Base-by-base conservation (phyloP, 2,113 vertebrate species). In the Lophotis ruficrista region DNA sequence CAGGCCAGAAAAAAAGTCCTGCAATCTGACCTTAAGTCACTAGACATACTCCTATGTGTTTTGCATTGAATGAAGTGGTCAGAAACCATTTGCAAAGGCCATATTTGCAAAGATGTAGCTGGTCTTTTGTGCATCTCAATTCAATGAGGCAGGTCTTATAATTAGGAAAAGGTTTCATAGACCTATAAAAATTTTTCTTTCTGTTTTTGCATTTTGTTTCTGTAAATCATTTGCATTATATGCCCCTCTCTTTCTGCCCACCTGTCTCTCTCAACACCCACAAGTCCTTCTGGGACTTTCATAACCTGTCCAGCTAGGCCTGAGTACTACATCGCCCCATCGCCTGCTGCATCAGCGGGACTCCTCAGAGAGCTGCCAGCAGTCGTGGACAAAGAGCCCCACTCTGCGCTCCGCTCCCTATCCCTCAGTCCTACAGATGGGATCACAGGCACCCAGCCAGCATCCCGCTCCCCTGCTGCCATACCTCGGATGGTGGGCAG, bases 401-500 rank as follows among this genome's bases (percentile, higher is more conserved):
- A 1, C 9, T 17, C 47, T 27, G 15, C 1, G 18, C 31, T 56
- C 60, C 19, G 13, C 48, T 87, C 56, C 16, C 24, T 11, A 60
- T 9, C 22, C 35, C 48, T 81, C 31, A 53, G 66, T 27, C 30
- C 27, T 57, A 81, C 0, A 12, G 65, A 48, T 6, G 5, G 37
- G 31, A 53, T 24, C 24, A 43, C 48, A 69, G 45, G 41, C 23
- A 86, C 31, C 31, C 23, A 25, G 41, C 68, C 76, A 94, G 69
- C 76, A 64, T 13, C 73, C 48, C 53, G 28, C 13, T 79, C 43
- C 17, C 38, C 1, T 7, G 3, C 0, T 54, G 41, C 41, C 21
- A 58, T 98, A 99, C 99, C 99, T 98, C 97, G 98, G 95, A 99
- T 98, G 66, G 98, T 97, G 71, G 99, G 99, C 89, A 99, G 97